Base-by-base conservation (phyloP, 2,797 vertebrate species). In the Acipenser oxyrinchus region DNA sequence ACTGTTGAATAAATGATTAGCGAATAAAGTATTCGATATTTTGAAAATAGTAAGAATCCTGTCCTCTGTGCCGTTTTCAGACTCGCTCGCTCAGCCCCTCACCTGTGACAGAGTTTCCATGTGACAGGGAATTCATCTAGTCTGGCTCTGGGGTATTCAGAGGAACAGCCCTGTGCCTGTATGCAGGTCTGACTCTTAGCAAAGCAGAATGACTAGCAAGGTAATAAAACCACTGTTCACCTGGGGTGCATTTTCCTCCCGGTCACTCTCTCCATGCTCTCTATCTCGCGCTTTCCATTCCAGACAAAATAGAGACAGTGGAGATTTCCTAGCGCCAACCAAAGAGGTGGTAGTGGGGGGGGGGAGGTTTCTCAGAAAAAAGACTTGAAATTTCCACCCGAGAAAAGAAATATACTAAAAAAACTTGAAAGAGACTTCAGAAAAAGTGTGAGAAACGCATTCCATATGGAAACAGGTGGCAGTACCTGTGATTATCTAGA, bases 381-480 rank as follows among this genome's bases (percentile, higher is more conserved):
- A 82, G 76, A 79, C 79, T 81, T 77, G 74, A 74, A 76, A n/a
- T 55, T 55, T 55, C 52, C 52, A 5, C 9, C 67, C 59, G 48
- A 81, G 70, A 76, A 37, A 37, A 37, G 4, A 3, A 37, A 37
- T 37, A 37, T 4, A 37, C 15, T 18, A 37, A 37, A 37, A 37
- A 4, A 1, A 37, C 23, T 37, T 79, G 70, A 84, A 75, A 73
- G 23, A 37, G 2, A 4, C 23, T 37, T 37, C 23, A 48, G 23
- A 62, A 62, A 18, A 71, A 64, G 76, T 70, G 62, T 76, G 74
- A 79, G 73, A 73, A 80, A 79, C 74, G 77, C 81, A 79, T 81
- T 89, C 88, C 89, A 86, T 79, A 78, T 86, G 88, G 87, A 85
- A 78, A 72, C 72, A 79, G 75, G 67, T 68, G 48, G 15, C 80